Percentiles rank a stretch among this genome's conserved stretches.
Evolutionary conservation across 2,113 vertebrate genomes (phyloP).

Genomic region (Petrocephalus zakoni): DNA sequence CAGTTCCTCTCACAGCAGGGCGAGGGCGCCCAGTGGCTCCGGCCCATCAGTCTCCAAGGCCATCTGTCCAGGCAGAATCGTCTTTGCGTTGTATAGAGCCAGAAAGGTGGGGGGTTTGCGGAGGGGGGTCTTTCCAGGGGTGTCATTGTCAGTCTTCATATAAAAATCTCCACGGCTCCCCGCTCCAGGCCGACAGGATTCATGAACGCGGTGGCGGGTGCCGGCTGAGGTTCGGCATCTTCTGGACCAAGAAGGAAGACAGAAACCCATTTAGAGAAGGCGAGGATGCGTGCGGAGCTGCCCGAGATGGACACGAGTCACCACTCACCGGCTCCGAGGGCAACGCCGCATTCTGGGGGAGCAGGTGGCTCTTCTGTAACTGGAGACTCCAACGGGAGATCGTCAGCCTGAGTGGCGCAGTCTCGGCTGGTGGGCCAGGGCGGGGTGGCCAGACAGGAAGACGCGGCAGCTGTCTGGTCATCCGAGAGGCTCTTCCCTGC

Average conservation of each 20-base stretch:
- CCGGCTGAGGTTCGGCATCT: constrained; percentile 32
- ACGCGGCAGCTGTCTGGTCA: constrained; percentile 52
- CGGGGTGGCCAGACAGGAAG: constrained; percentile 31
- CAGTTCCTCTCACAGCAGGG: background rate
- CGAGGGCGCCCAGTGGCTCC: background rate
- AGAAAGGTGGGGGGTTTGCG: background rate
- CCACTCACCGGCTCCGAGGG: constrained; percentile 39
- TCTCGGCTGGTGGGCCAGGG: constrained; percentile 66
- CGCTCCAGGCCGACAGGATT: constrained; percentile 35
- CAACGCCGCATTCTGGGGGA: constrained; percentile 20
- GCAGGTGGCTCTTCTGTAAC: constrained; percentile 22
- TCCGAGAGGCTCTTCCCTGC: constrained; percentile 63
- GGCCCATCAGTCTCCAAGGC: background rate
- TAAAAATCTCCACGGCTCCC: constrained; percentile 65
- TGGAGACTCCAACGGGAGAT: constrained; percentile 21
- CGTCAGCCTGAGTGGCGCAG: constrained; percentile 76
- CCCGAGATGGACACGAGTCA: background rate
- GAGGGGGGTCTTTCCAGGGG: background rate
- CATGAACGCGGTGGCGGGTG: constrained; percentile 32
- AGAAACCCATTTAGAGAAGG: background rate
- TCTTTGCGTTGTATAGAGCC: background rate
- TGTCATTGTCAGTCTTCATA: constrained; percentile 41
- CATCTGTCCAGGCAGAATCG: background rate
- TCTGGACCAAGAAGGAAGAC: constrained; percentile 38
- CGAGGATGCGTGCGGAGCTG: constrained; percentile 9